Conservation (phyloP, 2,113 vertebrate species). For the Notothenia coriiceps region DNA sequence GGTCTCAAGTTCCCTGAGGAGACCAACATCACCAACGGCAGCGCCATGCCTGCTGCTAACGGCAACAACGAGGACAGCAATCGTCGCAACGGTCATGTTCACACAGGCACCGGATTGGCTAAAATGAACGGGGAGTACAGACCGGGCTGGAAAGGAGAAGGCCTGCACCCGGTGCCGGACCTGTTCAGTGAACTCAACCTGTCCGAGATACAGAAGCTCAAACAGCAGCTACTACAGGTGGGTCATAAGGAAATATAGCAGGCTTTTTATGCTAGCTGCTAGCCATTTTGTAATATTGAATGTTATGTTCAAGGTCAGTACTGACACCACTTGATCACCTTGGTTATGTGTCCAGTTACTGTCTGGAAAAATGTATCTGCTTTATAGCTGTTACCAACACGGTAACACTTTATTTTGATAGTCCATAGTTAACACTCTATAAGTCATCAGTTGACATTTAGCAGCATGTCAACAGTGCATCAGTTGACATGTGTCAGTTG, state of each 20-base stretch:
- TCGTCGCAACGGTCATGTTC: conserved; percentile 87
- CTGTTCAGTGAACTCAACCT: conserved; percentile 98
- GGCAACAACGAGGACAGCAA: conserved; percentile 87
- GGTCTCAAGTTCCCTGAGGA: conserved; percentile 93
- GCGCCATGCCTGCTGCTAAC: conserved; percentile 76
- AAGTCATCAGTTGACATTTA: no score
- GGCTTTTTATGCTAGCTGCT: background rate
- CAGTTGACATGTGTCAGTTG: no score
- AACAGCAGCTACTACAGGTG: conserved; percentile 98
- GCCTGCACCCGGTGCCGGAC: conserved; percentile 91
- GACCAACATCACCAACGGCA: conserved; percentile 79
- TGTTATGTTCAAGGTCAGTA: background rate
- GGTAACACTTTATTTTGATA: no score
- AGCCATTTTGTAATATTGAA: background rate
- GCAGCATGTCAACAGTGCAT: no score
- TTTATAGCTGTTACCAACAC: background rate
- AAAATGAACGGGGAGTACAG: conserved; percentile 91
- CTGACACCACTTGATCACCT: background rate
- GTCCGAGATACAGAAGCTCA: conserved; percentile 98
- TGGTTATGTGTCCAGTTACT: background rate
- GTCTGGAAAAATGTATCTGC: background rate
- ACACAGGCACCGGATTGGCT: conserved; percentile 82
- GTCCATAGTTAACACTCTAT: no score
- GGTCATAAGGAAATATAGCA: conserved; percentile 26
- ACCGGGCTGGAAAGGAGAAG: conserved; percentile 88